These are phyloP conservation scores for Sitodiplosis mosellana DNA, from an alignment of 1,140 invertebrate genomes.

Conservation along the genomic window DNA sequence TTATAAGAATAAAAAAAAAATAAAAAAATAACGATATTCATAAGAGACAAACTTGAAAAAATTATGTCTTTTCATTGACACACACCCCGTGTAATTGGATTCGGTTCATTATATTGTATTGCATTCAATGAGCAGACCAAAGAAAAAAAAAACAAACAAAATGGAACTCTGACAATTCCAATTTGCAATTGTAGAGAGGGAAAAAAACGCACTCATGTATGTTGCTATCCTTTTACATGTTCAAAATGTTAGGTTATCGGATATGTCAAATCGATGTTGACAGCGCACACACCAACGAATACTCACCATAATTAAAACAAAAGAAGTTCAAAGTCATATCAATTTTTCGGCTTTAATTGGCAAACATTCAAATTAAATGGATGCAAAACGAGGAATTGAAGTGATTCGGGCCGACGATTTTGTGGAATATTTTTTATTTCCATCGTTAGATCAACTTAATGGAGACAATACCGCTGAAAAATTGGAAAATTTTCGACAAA, in stretches of 20 bases:
- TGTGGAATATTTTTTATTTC: conserved; percentile 50
- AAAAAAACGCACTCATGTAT: not conserved
- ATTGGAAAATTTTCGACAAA: conserved; percentile 22
- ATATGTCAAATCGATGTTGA: not conserved
- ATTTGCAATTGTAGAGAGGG: no score
- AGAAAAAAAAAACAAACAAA: not conserved
- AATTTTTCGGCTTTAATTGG: not conserved
- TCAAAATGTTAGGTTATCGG: no score
- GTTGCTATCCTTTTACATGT: no score
- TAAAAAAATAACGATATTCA: not conserved
- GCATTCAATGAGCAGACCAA: not conserved
- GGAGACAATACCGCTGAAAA: conserved; percentile 12
- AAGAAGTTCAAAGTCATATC: not conserved
- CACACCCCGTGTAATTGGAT: no score
- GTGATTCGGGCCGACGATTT: conserved; percentile 41
- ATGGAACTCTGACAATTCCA: not conserved
- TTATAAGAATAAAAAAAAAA: not conserved
- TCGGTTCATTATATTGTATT: no score
- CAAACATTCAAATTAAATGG: not conserved
- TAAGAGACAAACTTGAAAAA: not conserved
- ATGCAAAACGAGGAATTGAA: conserved; percentile 19
- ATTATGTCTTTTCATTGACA: not conserved
- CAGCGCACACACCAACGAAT: not conserved
- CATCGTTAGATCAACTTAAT: conserved; percentile 17
- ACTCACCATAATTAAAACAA: not conserved